A percentile compares a stretch with the other conserved stretches of the same genome.
Evolutionary conservation across 2,888 invertebrate species (phyloP).

Genomic region (Chrysolina oricalcia): DNA sequence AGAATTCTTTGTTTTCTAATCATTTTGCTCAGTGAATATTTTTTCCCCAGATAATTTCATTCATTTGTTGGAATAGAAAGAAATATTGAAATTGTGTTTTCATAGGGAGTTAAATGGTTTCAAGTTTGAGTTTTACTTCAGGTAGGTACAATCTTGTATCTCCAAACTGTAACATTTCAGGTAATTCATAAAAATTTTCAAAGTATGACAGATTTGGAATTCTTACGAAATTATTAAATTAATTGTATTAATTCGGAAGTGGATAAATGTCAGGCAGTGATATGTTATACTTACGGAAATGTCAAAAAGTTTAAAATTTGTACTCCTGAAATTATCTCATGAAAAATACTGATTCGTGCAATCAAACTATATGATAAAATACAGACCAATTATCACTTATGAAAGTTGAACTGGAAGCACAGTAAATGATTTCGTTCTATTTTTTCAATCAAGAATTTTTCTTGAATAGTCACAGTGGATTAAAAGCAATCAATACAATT

Average conservation of each 20-base stretch:
- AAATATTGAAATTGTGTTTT: not conserved
- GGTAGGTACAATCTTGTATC: not conserved
- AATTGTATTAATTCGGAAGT: too few relatives aligned
- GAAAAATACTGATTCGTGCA: not conserved
- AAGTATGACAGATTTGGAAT: constrained; percentile 2
- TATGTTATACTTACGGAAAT: too few relatives aligned
- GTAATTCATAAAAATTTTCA: constrained; percentile 2
- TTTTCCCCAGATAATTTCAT: constrained; percentile 1
- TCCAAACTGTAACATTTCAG: not conserved
- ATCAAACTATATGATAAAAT: too few relatives aligned
- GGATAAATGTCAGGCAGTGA: too few relatives aligned
- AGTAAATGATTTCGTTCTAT: not conserved
- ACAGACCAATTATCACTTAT: not conserved
- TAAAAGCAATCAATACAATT: not conserved
- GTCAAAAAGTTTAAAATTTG: too few relatives aligned
- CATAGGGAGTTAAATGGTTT: not conserved
- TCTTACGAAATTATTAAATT: not conserved
- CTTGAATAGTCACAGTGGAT: constrained; percentile 1
- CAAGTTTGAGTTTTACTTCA: not conserved
- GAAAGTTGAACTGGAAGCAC: constrained; percentile 12
- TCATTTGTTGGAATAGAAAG: not conserved
- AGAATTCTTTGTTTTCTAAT: not conserved
- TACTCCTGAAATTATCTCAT: not conserved
- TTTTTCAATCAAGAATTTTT: not conserved
- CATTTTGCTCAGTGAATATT: not conserved